Evolutionary conservation across 2,888 invertebrate species (phyloP).

Genomic region (Phasia obesa): DNA sequence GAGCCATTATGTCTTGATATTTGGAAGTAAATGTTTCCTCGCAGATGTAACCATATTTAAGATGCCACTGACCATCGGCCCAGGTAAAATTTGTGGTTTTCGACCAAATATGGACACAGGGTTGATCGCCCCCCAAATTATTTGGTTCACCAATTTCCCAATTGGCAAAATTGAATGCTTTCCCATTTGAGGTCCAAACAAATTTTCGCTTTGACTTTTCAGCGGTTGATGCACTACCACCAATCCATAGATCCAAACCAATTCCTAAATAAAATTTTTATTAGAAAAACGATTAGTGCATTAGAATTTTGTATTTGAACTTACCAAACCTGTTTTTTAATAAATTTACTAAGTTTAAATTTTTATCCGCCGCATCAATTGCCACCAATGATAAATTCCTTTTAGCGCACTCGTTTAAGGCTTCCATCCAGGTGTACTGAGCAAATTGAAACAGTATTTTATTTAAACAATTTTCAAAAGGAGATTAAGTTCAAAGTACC

Average conservation of each 20-base stretch:
- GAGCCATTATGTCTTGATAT: background rate
- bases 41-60: constrained; percentile 60
- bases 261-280: constrained; percentile 7
- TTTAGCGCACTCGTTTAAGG: constrained; percentile 33
- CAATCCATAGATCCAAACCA: constrained; percentile 54
- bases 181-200: constrained; percentile 45
- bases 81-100: constrained; percentile 42
- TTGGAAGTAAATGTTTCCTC: constrained; percentile 23
- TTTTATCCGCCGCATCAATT: constrained; percentile 33
- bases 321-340: constrained; percentile 50
- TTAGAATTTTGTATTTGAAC: background rate
- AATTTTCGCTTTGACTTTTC: constrained; percentile 40
- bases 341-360: constrained; percentile 26
- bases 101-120: constrained; percentile 55
- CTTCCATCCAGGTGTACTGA: constrained; percentile 49
- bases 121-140: constrained; percentile 35
- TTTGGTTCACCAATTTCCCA: constrained; percentile 50
- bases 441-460: background rate
- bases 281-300: background rate
- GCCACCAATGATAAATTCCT: constrained; percentile 43
- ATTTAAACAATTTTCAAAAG: background rate
- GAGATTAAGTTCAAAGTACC: constrained; percentile 6
- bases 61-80: constrained; percentile 50
- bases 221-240: constrained; percentile 38
- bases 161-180: constrained; percentile 34